Evolutionary conservation across 2,113 vertebrate species (phyloP), one percentile per base, ranked within the genome.

Genomic region (Oncorhynchus kisutch): DNA sequence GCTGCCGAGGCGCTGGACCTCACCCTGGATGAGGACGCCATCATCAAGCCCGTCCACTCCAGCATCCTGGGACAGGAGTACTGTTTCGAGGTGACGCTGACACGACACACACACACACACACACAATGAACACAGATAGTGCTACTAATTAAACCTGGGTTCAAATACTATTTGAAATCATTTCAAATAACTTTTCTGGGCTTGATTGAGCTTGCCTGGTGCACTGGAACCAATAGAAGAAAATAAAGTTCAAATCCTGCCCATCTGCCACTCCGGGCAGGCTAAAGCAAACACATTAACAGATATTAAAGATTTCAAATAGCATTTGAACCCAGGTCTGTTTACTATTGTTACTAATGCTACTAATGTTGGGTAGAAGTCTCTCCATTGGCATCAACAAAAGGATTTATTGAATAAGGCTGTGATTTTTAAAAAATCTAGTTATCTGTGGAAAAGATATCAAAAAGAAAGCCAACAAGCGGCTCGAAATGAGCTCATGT

Each of bases 11-110:
- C 97, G 8, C 91, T 98, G 93, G 97, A 98, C 92, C 94, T 98
- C 85, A 96, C 96, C 60, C 87, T 98, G 91, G 97, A 98, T 14
- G 97, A 98, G 84, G 97, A 98, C 70, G 96, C 96, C 86, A 90
- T 98, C 85, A 97, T 98, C 92, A 98, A 98, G 81, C 96, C 97
- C 0, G 96, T 98, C 48, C 97, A 98, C 92, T 97, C 96, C 78
- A 98, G 96, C 90, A 98, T 98, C 90, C 92, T 98, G 90, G 97
- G 97, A 72, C 97, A 98, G 86, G 96, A 98, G 91, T 98, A 98
- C 91, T 98, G 97, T 87, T 98, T 98, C 73, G 97, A 98, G 97
- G 96, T 97, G 85, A 85, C 87, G 74, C 1, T 25, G 70, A 70
- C 57, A 54, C 2, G 39, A 45, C 39, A 12, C 39, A 45, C 39